Conservation (phyloP, 2,888 invertebrate species). For the Heliconius cydno region DNA sequence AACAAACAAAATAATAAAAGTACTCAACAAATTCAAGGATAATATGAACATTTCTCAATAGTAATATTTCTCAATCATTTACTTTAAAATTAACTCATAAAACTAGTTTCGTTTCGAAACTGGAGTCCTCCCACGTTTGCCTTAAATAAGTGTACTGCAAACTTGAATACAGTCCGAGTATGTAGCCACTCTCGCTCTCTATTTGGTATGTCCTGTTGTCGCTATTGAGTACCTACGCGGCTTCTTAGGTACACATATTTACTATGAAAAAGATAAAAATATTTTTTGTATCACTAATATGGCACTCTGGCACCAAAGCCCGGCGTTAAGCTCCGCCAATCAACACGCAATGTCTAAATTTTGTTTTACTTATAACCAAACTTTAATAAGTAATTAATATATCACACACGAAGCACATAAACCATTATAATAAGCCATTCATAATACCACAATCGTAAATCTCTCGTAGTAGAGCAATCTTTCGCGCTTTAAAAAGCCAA, state of each 20-base stretch:
- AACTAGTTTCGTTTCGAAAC: slow-evolving; percentile 44
- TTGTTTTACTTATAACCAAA: not conserved
- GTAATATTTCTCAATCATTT: not conserved
- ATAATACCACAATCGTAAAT: slow-evolving; percentile 16
- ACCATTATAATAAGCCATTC: slow-evolving; percentile 4
- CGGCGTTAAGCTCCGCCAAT: too few relatives aligned
- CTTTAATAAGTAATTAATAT: not conserved
- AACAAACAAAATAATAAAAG: not conserved
- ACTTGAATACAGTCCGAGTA: slow-evolving; percentile 28
- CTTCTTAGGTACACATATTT: slow-evolving; percentile 15
- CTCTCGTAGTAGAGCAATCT: not conserved
- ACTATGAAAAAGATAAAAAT: not conserved
- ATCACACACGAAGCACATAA: not conserved
- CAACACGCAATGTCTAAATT: not conserved
- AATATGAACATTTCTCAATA: slow-evolving; percentile 2
- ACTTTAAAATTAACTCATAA: slow-evolving; percentile 13
- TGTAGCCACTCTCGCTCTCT: slow-evolving; percentile 44
- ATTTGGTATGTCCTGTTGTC: slow-evolving; percentile 36
- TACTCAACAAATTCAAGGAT: not conserved
- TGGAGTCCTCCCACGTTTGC: slow-evolving; percentile 44
- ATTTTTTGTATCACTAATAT: too few relatives aligned
- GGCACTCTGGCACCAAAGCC: too few relatives aligned
- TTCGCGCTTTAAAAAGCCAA: slow-evolving; percentile 17
- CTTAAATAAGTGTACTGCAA: slow-evolving; percentile 36
- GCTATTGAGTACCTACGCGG: slow-evolving; percentile 20